Evolutionary conservation across 2,888 invertebrate species (phyloP), one percentile per base, ranked within the genome.

Genomic region (Plebejus melissa): DNA sequence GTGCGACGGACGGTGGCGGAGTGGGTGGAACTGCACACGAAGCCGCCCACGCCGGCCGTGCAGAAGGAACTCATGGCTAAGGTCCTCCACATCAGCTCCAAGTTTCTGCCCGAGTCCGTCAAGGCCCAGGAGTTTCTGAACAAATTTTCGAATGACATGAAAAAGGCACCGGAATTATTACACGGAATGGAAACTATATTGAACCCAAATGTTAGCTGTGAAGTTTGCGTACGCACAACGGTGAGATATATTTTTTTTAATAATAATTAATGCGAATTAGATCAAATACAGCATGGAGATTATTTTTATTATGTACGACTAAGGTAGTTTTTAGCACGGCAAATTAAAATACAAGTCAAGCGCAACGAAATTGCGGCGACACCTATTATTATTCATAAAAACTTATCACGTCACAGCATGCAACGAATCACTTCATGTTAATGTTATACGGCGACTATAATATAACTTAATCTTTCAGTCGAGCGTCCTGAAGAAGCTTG

Each of bases 211-310:
- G 98, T 98, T n/a, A 97, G 97, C 78, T 99, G 99, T 84, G 97
- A 97, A 85, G 97, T 98, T 81, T 98, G 98, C 84, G 98, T 98
- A n/a, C 97, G 98, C 80, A 97, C 97, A 60, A 98, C 98, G 85
- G 95, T 96, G 78, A 95, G 95, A 90, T 65, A 46, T 72, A 75
- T 16, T 88, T 87, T 6, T 57, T 71, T 11, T 4, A 46, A 46
- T 46, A 46, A 3, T 9, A 46, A 3, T 11, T 46, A 46, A 46
- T 46, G 46, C 11, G 46, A 46, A 46, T 46, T 46, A 46, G 46
- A 46, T 46, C 46, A 9, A 46, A 46, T 46, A 9, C 7, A 11
- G 46, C 46, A 46, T 46, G 46, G 46, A 46, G 2, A 46, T 46
- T 9, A 46, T 46, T 9, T 46, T 46, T 11, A 46, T 46, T 46